These are phyloP conservation scores for Anolis sagrei DNA, from an alignment of 2,113 vertebrate genomes.

Conservation along the genomic window DNA sequence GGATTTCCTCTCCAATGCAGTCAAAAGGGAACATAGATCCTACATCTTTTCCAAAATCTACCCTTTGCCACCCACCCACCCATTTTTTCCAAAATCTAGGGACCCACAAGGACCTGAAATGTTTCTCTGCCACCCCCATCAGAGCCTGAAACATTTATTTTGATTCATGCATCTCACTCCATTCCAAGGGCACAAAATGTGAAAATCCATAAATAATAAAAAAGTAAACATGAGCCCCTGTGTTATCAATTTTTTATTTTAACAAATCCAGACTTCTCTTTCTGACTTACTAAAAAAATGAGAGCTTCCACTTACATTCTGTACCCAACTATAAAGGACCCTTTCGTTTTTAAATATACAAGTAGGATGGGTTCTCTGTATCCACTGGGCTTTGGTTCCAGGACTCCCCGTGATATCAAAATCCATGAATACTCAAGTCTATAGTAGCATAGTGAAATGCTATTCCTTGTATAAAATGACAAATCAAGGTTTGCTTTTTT, in stretches of 20 bases:
- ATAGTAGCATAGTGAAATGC: no score
- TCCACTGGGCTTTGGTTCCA: no score
- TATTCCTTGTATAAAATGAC: no score
- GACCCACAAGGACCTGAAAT: background rate
- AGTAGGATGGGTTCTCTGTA: no score
- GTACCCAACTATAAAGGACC: background rate
- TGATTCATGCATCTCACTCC: background rate
- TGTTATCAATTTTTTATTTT: background rate
- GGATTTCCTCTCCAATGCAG: background rate
- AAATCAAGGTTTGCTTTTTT: no score
- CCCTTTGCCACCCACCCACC: no score
- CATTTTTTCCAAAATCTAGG: no score
- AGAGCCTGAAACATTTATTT: background rate
- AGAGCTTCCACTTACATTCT: background rate
- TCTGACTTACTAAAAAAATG: background rate
- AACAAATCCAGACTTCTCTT: background rate
- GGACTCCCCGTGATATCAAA: no score
- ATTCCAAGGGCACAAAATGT: background rate
- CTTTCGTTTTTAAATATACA: no score
- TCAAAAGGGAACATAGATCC: no score
- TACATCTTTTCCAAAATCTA: background rate
- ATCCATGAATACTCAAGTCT: no score
- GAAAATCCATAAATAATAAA: background rate
- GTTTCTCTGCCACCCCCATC: background rate
- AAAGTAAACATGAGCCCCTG: background rate